Conservation (phyloP, 2,888 invertebrate species). For the Prenolepis imparis region DNA sequence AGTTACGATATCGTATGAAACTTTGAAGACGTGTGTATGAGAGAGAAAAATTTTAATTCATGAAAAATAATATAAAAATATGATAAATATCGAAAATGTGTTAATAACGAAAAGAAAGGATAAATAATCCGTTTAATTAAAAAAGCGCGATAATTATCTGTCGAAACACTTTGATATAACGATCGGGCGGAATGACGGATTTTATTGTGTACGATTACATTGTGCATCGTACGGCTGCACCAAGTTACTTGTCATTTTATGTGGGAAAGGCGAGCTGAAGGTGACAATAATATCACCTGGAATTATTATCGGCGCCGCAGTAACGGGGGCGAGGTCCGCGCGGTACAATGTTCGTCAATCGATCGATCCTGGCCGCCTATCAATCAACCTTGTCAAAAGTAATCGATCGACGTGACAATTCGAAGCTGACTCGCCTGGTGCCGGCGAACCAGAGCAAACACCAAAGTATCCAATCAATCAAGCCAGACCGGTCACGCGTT, state of each 20-base stretch:
- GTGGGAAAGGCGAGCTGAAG: constrained; percentile 41
- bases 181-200: not conserved
- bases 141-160: constrained; percentile 15
- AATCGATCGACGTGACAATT: constrained; percentile 86
- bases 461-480: constrained; percentile 83
- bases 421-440: constrained; percentile 82
- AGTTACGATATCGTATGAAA: not conserved
- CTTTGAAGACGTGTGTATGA: not conserved
- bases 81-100: not conserved
- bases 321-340: constrained; percentile 49
- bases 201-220: constrained; percentile 31
- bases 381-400: constrained; percentile 85
- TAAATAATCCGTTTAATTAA: constrained; percentile 28
- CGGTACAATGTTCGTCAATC: constrained; percentile 75
- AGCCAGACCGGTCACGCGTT: constrained; percentile 80
- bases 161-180: constrained; percentile 23
- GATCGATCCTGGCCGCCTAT: constrained; percentile 81
- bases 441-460: constrained; percentile 85
- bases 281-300: constrained; percentile 59
- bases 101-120: not conserved
- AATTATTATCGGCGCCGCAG: constrained; percentile 53
- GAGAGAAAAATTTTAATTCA: not conserved
- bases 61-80: constrained; percentile 1
- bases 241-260: constrained; percentile 60
- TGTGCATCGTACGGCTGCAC: not conserved